Base-by-base conservation (phyloP, 2,113 vertebrate species). In the Rutilus rutilus region DNA sequence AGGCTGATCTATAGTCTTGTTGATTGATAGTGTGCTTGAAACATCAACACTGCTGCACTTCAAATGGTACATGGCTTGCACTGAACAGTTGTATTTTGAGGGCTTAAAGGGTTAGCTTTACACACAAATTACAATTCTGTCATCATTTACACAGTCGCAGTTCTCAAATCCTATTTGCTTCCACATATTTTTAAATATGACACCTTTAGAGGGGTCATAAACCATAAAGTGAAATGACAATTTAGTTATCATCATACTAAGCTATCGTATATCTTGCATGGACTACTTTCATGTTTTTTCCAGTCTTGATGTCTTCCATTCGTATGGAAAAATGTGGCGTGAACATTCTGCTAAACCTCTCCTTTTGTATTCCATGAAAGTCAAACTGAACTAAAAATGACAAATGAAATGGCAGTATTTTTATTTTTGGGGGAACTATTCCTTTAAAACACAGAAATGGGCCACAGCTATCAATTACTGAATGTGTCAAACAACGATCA, bases 11-110 rank as follows among this genome's bases (percentile, higher is more conserved):
- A 82, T 79, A 83, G 84, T 25, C n/a, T 9, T 54, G 62, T 25
- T 87, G 85, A 82, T 73, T 64, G 69, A 78, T 82, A 42, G 62
- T 82, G 78, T 59, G 54, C 19, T 83, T 82, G 67, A 85, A 88
- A 71, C 83, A 15, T 65, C 52, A 67, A 76, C 76, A 50, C 23
- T 67, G 71, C 57, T 33, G 57, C 57, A 82, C n/a, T 67, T 62
- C 73, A 77, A 80, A 54, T 60, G 65, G 27, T 74, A 50, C 6
- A 6, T 50, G 23, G 25, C 8, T 42, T 27, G 27, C 25, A 60
- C 9, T 59, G 50, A 27, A 69, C 47, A 21, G 73, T 67, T 12
- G 33, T 10, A 76, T 57, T 87, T 64, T 33, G 11, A 47, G 47
- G 59, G 57, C n/a, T 67, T 83, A 52, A 76, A 82, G 59, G 73